phyloP scores from a whole-genome alignment of 2,888 invertebrate species.

The Parnassius orleans region DNA sequence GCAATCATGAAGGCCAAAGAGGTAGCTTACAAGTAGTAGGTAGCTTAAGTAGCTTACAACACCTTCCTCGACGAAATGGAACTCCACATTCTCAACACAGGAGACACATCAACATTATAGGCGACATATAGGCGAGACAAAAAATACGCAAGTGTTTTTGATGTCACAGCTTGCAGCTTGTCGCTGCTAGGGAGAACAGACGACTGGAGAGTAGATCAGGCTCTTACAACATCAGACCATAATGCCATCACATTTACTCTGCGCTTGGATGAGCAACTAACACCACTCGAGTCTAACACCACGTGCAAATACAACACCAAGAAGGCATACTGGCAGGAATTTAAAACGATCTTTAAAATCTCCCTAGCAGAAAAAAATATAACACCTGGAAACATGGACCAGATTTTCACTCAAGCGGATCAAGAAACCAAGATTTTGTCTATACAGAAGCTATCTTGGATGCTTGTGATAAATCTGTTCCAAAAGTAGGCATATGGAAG shows the following conservation, averaged over 20 bases:
- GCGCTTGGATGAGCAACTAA: no score
- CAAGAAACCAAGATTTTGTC: no score
- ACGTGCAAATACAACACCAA: no score
- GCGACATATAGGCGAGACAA: slow-evolving; percentile 31
- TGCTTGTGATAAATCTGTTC: background rate
- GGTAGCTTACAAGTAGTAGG: no score
- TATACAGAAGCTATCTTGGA: no score
- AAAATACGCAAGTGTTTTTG: slow-evolving; percentile 31
- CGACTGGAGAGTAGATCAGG: slow-evolving; percentile 23
- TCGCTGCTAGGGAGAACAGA: slow-evolving; percentile 24
- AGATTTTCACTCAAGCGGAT: no score
- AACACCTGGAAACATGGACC: no score
- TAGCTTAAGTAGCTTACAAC: slow-evolving; percentile 14
- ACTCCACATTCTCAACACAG: slow-evolving; percentile 35
- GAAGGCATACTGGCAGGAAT: no score
- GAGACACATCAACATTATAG: slow-evolving; percentile 35
- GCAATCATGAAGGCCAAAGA: slow-evolving; percentile 7
- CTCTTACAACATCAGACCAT: background rate
- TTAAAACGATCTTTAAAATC: no score
- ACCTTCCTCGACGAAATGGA: slow-evolving; percentile 25
- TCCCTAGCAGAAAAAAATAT: no score
- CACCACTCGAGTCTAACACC: no score
- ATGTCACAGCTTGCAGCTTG: slow-evolving; percentile 34
- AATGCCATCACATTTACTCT: no score
- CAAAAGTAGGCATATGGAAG: background rate